Evolutionary conservation across 1,140 invertebrate genomes (phyloP).

Genomic region (Euura lappo): DNA sequence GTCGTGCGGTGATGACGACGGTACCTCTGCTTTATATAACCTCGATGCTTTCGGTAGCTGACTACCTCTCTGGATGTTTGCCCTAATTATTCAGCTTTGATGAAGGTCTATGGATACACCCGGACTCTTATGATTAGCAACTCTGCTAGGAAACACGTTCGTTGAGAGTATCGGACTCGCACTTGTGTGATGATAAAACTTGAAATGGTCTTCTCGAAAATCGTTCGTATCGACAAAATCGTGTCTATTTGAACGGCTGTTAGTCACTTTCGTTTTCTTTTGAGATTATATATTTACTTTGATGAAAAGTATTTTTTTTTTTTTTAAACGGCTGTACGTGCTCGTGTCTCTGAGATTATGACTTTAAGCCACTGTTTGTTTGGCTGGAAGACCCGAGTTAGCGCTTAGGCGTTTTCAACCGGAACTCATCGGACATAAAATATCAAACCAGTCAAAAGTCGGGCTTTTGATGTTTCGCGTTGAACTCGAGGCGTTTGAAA

Average conservation of each 20-base stretch:
- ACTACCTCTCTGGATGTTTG: not conserved
- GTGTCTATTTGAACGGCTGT: too few relatives aligned
- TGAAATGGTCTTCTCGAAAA: too few relatives aligned
- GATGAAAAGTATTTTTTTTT: conserved; percentile 1
- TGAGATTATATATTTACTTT: not conserved
- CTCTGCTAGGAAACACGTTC: too few relatives aligned
- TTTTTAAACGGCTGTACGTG: not conserved
- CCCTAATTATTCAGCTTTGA: not conserved
- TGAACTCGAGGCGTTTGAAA: not conserved
- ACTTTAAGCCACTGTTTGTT: not conserved
- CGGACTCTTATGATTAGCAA: too few relatives aligned
- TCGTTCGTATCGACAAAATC: too few relatives aligned
- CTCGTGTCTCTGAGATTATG: not conserved
- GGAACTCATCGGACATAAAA: not conserved
- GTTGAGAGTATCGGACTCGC: not conserved
- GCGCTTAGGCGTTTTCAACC: not conserved
- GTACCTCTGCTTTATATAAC: not conserved
- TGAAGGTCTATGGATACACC: not conserved
- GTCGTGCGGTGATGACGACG: not conserved
- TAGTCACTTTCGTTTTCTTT: not conserved
- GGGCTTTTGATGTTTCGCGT: not conserved
- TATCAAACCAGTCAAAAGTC: conserved; percentile 2
- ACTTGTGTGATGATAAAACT: not conserved
- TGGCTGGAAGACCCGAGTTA: not conserved
- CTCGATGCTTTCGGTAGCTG: not conserved